These are phyloP conservation scores for Mechanitis mazaeus DNA, from an alignment of 2,888 invertebrate genomes.

Conservation along the genomic window DNA sequence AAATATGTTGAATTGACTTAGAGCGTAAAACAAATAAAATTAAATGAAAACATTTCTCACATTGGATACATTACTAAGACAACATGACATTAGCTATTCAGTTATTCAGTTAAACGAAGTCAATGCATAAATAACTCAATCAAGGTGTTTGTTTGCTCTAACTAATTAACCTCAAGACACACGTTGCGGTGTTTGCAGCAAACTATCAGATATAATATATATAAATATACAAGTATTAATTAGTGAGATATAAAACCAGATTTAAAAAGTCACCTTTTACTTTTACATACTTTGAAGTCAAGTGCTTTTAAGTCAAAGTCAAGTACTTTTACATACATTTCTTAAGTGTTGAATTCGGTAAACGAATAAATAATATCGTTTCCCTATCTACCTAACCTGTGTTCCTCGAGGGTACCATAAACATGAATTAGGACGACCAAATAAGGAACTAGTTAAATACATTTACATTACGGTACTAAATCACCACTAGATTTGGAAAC, in stretches of 20 bases:
- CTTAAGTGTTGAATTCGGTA: not conserved
- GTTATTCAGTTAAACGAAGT: not conserved
- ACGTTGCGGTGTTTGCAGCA: constrained; percentile 1
- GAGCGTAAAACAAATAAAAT: too few relatives aligned
- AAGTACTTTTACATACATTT: not conserved
- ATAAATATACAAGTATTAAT: not conserved
- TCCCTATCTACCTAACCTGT: not conserved
- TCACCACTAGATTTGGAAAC: constrained; percentile 4
- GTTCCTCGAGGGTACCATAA: constrained; percentile 1
- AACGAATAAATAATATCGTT: not conserved
- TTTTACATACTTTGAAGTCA: too few relatives aligned
- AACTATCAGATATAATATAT: not conserved
- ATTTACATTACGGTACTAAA: constrained; percentile 2
- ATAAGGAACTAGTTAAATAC: constrained; percentile 5
- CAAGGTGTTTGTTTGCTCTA: constrained; percentile 23
- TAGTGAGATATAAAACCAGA: too few relatives aligned
- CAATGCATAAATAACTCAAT: constrained; percentile 26
- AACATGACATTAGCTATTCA: too few relatives aligned
- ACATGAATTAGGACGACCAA: constrained; percentile 4
- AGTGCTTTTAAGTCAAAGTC: too few relatives aligned
- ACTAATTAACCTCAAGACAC: constrained; percentile 26
- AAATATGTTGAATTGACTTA: too few relatives aligned
- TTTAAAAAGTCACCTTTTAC: too few relatives aligned
- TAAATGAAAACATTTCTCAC: too few relatives aligned
- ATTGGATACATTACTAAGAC: too few relatives aligned